phyloP scores from a whole-genome alignment of 1,140 invertebrate genomes.

The Achatina immaculata region DNA sequence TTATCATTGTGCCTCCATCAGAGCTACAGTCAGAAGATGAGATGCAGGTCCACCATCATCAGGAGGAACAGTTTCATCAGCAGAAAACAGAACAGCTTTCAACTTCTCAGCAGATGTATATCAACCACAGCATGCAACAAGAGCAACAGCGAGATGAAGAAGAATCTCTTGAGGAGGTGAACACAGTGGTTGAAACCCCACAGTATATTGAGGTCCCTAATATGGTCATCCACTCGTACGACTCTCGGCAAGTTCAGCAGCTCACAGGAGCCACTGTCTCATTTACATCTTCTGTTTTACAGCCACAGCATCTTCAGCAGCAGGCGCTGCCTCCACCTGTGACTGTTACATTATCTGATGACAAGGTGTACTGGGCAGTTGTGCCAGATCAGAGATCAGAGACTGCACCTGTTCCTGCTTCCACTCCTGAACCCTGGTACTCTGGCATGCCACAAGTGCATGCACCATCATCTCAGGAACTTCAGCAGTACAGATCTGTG shows the following conservation, averaged over 20 bases:
- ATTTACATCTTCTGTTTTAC: background rate
- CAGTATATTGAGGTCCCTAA: constrained; percentile 28
- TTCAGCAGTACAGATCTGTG: constrained; percentile 21
- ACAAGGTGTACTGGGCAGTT: constrained; percentile 23
- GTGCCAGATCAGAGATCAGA: constrained; percentile 20
- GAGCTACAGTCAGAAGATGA: constrained; percentile 2
- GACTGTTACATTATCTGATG: constrained; percentile 13
- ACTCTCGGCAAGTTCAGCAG: constrained; percentile 20
- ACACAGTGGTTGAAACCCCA: background rate
- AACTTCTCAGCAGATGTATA: background rate
- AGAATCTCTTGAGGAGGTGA: background rate
- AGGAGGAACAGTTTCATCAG: background rate
- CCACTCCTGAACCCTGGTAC: constrained; percentile 34
- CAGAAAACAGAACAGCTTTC: background rate
- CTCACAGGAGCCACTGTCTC: constrained; percentile 5
- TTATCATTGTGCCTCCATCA: constrained; percentile 23
- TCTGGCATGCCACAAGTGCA: constrained; percentile 37
- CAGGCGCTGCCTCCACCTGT: constrained; percentile 19
- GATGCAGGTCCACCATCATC: background rate
- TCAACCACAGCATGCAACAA: background rate
- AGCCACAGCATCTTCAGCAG: background rate
- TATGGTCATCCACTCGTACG: constrained; percentile 28
- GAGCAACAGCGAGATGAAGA: constrained; percentile 14
- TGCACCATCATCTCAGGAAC: constrained; percentile 22
- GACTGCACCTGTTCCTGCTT: background rate